Evolutionary conservation across 2,888 invertebrate genomes (phyloP), one percentile per base, ranked within the genome.

Genomic region (Vandiemenella viatica): DNA sequence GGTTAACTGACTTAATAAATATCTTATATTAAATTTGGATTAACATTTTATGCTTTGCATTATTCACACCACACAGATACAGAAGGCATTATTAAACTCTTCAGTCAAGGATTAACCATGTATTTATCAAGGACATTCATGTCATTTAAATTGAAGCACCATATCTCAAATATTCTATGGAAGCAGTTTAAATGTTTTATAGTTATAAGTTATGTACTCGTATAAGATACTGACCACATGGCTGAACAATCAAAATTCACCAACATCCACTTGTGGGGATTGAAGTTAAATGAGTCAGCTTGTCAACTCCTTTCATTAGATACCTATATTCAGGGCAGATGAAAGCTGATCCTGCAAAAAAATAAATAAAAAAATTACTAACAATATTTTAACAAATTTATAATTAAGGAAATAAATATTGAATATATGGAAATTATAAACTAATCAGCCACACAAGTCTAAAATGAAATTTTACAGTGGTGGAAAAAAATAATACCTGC

Each of bases 201-300:
- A n/a, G n/a, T n/a, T n/a, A n/a, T n/a, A n/a, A n/a, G n/a, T n/a
- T n/a, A n/a, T n/a, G n/a, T n/a, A n/a, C n/a, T n/a, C n/a, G n/a
- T n/a, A n/a, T n/a, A n/a, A n/a, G n/a, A n/a, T n/a, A n/a, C 58
- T 59, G 55, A 64, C 97, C 97, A 98, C 87, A 98, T 85, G 0
- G 96, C 83, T 10, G 97, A 97, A 64, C 97, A 98, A 67, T 98
- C 98, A 60, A 97, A 98, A 67, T 93, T 97, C n/a, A 97, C 91
- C 57, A 97, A 67, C 78, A 98, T 72, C 97, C 97, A 99, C 68
- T 99, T 98, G 67, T 97, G 97, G 0, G 98, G 97, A 65, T 99
- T 98, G 63, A 97, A 95, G 67, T 97, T 96, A 66, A 97, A 95
- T 0, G 96, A 97, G 61, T 93, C 88, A 0, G 92, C 95, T 51